Conservation (phyloP, 2,113 vertebrate genomes). For the Bostrychus sinensis region DNA sequence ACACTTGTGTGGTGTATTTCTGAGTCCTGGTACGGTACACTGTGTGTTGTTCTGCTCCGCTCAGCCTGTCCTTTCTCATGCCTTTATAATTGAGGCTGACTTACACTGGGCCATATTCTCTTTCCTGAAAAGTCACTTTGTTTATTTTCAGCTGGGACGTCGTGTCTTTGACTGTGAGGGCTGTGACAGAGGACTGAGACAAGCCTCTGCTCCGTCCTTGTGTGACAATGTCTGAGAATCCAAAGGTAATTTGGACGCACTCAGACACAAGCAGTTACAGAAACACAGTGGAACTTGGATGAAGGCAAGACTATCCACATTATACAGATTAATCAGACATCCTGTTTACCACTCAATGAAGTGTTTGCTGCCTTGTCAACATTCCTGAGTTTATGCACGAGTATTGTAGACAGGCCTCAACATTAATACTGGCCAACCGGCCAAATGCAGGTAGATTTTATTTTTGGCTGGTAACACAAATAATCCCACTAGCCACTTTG, state of each 20-base stretch:
- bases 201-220: slow-evolving; percentile 34
- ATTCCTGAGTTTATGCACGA: too few species aligned
- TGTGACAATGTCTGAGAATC: slow-evolving; percentile 14
- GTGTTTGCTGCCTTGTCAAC: too few species aligned
- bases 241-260: slow-evolving; percentile 18
- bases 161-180: slow-evolving; percentile 8
- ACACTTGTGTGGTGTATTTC: slow-evolving; percentile 2
- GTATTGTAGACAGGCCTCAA: too few species aligned
- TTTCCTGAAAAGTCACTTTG: slow-evolving; percentile 22
- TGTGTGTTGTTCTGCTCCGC: too few species aligned
- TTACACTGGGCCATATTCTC: slow-evolving; percentile 16
- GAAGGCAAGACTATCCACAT: too few species aligned
- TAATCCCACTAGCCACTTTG: too few species aligned
- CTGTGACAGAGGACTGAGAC: slow-evolving; percentile 14
- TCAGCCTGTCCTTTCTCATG: neutral
- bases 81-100: slow-evolving; percentile 46
- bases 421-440: too few species aligned
- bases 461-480: too few species aligned
- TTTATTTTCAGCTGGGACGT: slow-evolving; percentile 29
- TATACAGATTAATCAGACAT: too few species aligned
- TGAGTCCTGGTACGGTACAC: neutral
- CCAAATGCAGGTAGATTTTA: too few species aligned
- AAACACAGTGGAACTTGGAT: too few species aligned
- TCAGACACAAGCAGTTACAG: neutral
- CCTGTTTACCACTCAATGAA: too few species aligned